These are phyloP conservation scores for Sebastes fasciatus DNA, from an alignment of 2,113 vertebrate genomes.

Conservation along the genomic window DNA sequence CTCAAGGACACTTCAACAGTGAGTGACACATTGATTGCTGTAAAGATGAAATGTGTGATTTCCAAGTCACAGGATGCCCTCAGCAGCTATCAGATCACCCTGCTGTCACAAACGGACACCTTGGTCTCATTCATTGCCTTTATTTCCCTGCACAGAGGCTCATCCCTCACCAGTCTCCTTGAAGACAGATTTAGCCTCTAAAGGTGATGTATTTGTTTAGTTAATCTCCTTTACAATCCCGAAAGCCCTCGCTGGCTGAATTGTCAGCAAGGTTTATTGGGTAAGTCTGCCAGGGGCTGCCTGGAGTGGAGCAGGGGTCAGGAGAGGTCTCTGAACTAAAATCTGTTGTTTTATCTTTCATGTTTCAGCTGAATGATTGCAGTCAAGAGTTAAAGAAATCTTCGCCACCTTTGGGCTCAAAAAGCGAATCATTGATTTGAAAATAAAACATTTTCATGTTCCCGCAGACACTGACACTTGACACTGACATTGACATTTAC, in stretches of 20 bases:
- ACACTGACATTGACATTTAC: conserved; percentile 49
- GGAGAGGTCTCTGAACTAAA: not conserved
- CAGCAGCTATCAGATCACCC: conserved; percentile 32
- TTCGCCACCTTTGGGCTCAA: conserved; percentile 1
- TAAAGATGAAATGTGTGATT: conserved; percentile 55
- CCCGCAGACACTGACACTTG: not conserved
- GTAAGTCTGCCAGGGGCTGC: conserved; percentile 47
- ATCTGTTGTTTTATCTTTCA: not conserved
- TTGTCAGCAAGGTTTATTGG: conserved; percentile 57
- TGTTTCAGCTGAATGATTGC: conserved; percentile 7
- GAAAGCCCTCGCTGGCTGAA: conserved; percentile 42
- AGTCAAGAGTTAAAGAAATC: not conserved
- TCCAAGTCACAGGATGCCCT: conserved; percentile 29
- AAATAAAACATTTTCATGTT: not conserved
- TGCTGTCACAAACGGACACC: conserved; percentile 39
- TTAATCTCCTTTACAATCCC: conserved; percentile 64
- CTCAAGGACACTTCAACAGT: conserved; percentile 57
- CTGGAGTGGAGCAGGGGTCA: conserved; percentile 35
- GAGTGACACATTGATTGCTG: conserved; percentile 44
- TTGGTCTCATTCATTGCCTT: conserved; percentile 43
- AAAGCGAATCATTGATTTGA: not conserved
- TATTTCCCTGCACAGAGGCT: conserved; percentile 29
- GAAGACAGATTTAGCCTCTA: conserved; percentile 61
- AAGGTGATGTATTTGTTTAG: conserved; percentile 67
- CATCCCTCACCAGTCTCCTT: conserved; percentile 57